Base-by-base conservation (phyloP, 1,140 invertebrate genomes). In the Reticulitermes speratus region DNA sequence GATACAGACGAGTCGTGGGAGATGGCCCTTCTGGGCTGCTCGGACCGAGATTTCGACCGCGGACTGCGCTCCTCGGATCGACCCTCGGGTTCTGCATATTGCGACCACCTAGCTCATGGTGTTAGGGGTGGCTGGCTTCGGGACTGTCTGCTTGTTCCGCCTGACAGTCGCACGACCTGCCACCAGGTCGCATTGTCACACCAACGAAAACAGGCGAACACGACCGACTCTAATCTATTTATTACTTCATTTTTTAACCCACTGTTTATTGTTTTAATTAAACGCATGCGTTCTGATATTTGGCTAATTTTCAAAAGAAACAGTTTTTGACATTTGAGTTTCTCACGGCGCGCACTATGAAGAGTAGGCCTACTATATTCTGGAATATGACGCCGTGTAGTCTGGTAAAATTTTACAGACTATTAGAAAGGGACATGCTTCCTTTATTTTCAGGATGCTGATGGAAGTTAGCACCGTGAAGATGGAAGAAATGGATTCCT, bases 191-290 rank as follows among this genome's bases (percentile, higher is more conserved):
- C 44, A 84, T 84, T 84, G 83, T 84, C 86, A 59, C 84, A 59
- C n/a, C 83, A 38, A 90, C 90, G 90, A 91, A 91, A 88, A 89
- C 89, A 88, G 83, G 44, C 83, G 83, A 45, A 45, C 45, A 48
- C 21, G 38, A 23, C 38, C 83, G 83, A 84, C 44, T 45, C 83
- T n/a, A 44, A n/a, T 84, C 44, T 45, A 44, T 45, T 44, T 44
- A 84, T 84, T 44, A 23, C 38, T 11, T 25, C 8, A 55, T 55
- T 55, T 55, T 55, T 55, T 55, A 55, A 19, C 0, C 14, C 1
- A 55, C 52, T 55, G 19, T 55, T 55, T 55, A 21, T 55, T 55
- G 52, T 21, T 55, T 55, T 55, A 55, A 55, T 55, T 55, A 21
- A 55, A 55, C 52, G 52, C 52, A 55, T 55, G 52, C 52, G 52